Evolutionary conservation across 2,113 vertebrate species (phyloP).

Genomic region (Phyllostomus hastatus): DNA sequence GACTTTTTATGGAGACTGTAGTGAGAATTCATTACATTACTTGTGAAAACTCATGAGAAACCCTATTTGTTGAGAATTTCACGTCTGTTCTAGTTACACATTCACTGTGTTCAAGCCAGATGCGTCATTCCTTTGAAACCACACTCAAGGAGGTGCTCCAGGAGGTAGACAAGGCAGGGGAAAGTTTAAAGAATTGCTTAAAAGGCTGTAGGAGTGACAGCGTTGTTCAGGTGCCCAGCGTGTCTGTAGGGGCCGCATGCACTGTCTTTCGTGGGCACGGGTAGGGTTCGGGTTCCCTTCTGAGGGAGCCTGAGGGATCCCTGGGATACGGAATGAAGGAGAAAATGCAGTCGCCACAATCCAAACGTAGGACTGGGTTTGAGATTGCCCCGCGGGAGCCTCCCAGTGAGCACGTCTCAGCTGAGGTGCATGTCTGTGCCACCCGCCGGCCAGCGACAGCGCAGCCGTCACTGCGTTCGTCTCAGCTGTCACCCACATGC

Average conservation of each 20-base stretch:
- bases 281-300: slow-evolving; percentile 15
- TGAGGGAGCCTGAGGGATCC: not conserved
- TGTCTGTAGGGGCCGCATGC: no score
- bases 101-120: not conserved
- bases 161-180: not conserved
- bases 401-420: fast-evolving
- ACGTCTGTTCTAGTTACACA: not conserved
- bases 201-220: not conserved
- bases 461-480: fast-evolving
- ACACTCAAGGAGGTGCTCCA: not conserved
- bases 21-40: slow-evolving; percentile 1
- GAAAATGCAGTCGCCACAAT: not conserved
- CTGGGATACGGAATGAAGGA: not conserved
- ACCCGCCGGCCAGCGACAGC: fast-evolving
- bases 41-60: not conserved
- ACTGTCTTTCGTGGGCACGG: not conserved
- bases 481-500: fast-evolving
- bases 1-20: not conserved
- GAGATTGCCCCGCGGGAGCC: no score
- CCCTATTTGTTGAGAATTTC: not conserved
- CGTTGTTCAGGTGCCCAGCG: not conserved
- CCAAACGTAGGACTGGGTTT: not conserved
- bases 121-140: not conserved
- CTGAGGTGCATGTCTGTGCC: not conserved
- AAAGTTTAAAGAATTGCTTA: not conserved